These are phyloP conservation scores for Notamacropus eugenii DNA, from an alignment of 2,797 vertebrate species.

Conservation along the genomic window DNA sequence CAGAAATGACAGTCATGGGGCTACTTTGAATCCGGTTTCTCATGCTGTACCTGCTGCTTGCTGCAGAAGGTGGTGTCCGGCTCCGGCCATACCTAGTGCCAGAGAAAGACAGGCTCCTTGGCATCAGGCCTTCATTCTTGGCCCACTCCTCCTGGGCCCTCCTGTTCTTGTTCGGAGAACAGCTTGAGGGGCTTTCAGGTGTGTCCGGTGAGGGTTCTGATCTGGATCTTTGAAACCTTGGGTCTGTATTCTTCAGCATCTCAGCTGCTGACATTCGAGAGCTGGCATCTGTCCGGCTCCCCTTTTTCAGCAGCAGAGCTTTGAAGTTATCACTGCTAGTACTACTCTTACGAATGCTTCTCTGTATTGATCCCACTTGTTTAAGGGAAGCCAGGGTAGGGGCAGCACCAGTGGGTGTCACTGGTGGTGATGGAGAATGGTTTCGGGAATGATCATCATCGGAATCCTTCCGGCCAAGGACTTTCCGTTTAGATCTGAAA, in stretches of 20 bases:
- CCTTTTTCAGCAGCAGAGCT: constrained; percentile 96
- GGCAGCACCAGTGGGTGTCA: constrained; percentile 85
- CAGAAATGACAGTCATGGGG: constrained; percentile 98
- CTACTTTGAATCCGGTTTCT: constrained; percentile 97
- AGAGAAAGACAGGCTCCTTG: constrained; percentile 88
- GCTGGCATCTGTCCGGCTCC: constrained; percentile 93
- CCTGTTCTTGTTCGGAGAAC: constrained; percentile 89
- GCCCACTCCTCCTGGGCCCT: constrained; percentile 92
- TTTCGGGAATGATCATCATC: constrained; percentile 92
- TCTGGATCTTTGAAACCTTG: constrained; percentile 90
- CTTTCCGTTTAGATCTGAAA: constrained; percentile 96
- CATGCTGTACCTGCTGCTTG: constrained; percentile 96
- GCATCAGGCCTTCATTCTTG: constrained; percentile 89
- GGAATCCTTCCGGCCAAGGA: constrained; percentile 96
- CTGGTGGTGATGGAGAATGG: constrained; percentile 87
- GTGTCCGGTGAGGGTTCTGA: constrained; percentile 84
- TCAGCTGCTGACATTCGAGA: constrained; percentile 97
- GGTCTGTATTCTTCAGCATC: constrained; percentile 96
- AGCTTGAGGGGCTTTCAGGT: constrained; percentile 85
- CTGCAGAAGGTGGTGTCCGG: constrained; percentile 94
- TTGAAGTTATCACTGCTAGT: constrained; percentile 99
- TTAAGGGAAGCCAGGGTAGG: constrained; percentile 85
- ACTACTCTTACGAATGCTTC: constrained; percentile 93
- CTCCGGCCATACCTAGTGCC: constrained; percentile 92
- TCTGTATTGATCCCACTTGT: constrained; percentile 93